Evolutionary conservation across 1,140 invertebrate genomes (phyloP), one percentile per base, ranked within the genome.

Genomic region (Acromyrmex charruanus): DNA sequence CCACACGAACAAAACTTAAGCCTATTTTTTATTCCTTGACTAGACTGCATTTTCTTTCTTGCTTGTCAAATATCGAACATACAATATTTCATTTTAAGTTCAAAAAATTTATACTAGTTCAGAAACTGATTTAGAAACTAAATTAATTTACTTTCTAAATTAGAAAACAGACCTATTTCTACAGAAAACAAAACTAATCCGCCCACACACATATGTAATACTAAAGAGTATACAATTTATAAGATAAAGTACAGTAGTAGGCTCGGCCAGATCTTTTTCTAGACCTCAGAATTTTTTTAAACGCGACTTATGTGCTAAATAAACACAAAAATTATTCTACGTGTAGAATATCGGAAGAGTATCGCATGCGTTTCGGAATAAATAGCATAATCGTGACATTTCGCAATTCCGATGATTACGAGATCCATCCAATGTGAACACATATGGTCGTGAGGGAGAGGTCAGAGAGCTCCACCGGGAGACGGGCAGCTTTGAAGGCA

Each of bases 401-500:
- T 9, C n/a, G 14, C 18, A 66, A 2, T 1, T 4, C 4, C 10
- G 18, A 49, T 2, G 44, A 3, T 21, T 4, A 35, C n/a, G 2
- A 18, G 14, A 0, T 12, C 4, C 6, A 14, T 21, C 44, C 14
- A 35, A 55, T 21, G 58, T 6, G 21, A 10, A 10, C 39, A n/a
- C 88, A 89, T 89, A 89, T 87, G 87, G 63, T 89, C 28, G 16
- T 6, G 7, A 10, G 35, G 85, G 68, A 35, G 68, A 58, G n/a
- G 3, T 69, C 63, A n/a, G n/a, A 31, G 59, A 65, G 68, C 72
- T 86, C 44, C 12, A 14, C 7, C 21, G 12, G 77, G 35, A 18
- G 31, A 61, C 16, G n/a, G 25, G 25, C 28, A 55, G 58, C 12
- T 18, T 68, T 21, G 65, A 66, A 58, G 49, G 2, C 28, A 77